Evolutionary conservation across 2,113 vertebrate genomes (phyloP), one percentile per base, ranked within the genome.

Genomic region (Muntiacus reevesi): DNA sequence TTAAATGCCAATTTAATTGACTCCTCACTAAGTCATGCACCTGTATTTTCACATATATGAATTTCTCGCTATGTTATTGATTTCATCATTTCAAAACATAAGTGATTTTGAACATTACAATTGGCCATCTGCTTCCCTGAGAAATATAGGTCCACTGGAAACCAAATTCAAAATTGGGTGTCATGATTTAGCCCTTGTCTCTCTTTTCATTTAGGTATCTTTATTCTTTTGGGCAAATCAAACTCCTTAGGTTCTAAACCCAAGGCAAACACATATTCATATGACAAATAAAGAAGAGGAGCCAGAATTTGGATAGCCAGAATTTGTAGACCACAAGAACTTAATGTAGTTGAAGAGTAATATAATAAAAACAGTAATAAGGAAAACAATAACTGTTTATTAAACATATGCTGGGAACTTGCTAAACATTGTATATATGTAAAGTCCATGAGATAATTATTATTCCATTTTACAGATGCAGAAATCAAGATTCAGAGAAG

Each of bases 351-450:
- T 95, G 62, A 95, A 83, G 93, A 85, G 74, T 33, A 87, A 19
- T 45, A 88, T 76, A 83, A 27, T 85, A 47, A 54, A 94, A 94
- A 91, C 76, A 87, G 60, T 59, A 96, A 82, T 59, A 95, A 78
- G 52, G 60, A 40, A 78, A 78, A 54, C 33, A 54, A 50, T 17
- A 55, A 16, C 85, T 45, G 85, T 78, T 90, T 91, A 11, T 52
- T 95, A 91, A 83, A 64, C 23, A 76, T 25, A 33, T n/a, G 9
- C 17, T 88, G 6, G 30, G 28, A 91, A 91, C 19, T 89, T 91
- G 55, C 17, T 91, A 82, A 85, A 19, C 30, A 81, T 76, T 76
- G n/a, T 47, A 7, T 59, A 81, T 25, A n/a, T 14, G 36, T n/a
- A 62, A 4, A 67, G 7, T 28, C 57, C 95, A 9, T 83, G 45